These are phyloP conservation scores for Rallus limicola DNA, from an alignment of 2,113 vertebrate genomes.

Conservation along the genomic window DNA sequence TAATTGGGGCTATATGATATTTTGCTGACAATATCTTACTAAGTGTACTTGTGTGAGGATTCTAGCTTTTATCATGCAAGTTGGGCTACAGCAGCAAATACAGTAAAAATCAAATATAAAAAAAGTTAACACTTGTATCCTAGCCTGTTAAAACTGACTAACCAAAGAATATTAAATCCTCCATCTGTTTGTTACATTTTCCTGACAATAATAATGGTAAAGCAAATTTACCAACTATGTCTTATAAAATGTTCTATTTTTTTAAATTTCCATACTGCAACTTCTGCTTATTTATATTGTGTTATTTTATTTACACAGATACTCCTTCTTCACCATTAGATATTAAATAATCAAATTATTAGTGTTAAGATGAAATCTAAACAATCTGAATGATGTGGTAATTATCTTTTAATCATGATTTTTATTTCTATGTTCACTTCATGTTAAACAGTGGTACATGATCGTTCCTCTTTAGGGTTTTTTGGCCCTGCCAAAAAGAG, in stretches of 20 bases:
- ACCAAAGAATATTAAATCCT: constrained; percentile 66
- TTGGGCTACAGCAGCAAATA: constrained; percentile 37
- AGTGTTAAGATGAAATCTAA: constrained; percentile 28
- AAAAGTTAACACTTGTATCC: constrained; percentile 52
- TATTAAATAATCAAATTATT: background rate
- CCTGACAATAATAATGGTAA: constrained; percentile 38
- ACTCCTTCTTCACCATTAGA: background rate
- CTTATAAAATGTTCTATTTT: constrained; percentile 59
- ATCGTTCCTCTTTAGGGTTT: background rate
- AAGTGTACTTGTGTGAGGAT: constrained; percentile 35
- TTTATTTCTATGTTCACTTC: background rate
- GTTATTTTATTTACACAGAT: constrained; percentile 48
- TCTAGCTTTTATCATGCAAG: constrained; percentile 56
- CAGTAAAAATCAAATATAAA: constrained; percentile 62
- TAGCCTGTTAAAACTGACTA: constrained; percentile 72
- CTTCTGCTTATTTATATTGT: constrained; percentile 47
- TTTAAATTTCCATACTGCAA: constrained; percentile 49
- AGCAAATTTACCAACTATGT: constrained; percentile 61
- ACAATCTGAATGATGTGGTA: background rate
- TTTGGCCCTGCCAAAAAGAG: background rate
- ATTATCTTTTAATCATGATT: constrained; percentile 28
- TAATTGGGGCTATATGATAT: constrained; percentile 8
- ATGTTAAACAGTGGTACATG: background rate
- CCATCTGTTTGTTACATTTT: constrained; percentile 67
- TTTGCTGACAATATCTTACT: constrained; percentile 46